phyloP scores from a whole-genome alignment of 2,888 invertebrate genomes.

The Ramazzottius varieornatus region DNA sequence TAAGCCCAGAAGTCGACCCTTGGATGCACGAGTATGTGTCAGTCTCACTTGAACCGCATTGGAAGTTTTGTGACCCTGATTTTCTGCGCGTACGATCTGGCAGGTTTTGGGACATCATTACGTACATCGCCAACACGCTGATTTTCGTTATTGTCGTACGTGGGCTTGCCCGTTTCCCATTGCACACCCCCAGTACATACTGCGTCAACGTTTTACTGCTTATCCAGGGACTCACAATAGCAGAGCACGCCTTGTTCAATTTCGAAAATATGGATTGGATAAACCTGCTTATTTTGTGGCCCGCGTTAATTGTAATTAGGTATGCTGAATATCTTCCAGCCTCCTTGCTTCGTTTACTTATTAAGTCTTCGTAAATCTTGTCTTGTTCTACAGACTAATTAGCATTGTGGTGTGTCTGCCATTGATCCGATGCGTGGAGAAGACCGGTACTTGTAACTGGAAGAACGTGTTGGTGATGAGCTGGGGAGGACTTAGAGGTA shows the following conservation, averaged over 20 bases:
- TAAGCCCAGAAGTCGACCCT: constrained; percentile 25
- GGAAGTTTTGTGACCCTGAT: not conserved
- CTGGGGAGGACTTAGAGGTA: constrained; percentile 36
- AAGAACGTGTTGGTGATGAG: constrained; percentile 32
- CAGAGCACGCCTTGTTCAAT: constrained; percentile 28
- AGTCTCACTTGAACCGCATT: not conserved
- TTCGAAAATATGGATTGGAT: constrained; percentile 27
- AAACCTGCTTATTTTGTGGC: constrained; percentile 26
- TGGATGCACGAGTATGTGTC: constrained; percentile 20
- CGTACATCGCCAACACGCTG: constrained; percentile 30
- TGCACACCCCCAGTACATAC: too few relatives aligned
- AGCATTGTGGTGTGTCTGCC: not conserved
- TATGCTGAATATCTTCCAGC: constrained; percentile 9
- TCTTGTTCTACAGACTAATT: not conserved
- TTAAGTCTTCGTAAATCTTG: too few relatives aligned
- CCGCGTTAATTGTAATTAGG: constrained; percentile 21
- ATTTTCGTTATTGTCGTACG: constrained; percentile 35
- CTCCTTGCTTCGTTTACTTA: not conserved
- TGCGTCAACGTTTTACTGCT: too few relatives aligned
- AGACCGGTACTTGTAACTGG: constrained; percentile 20
- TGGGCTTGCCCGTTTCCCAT: too few relatives aligned
- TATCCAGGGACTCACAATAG: constrained; percentile 35
- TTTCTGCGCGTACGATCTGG: too few relatives aligned
- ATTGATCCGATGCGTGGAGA: not conserved
- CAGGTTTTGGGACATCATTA: constrained; percentile 26